phyloP scores from a whole-genome alignment of 2,888 invertebrate species.

The Drosophila parthenogenetica region DNA sequence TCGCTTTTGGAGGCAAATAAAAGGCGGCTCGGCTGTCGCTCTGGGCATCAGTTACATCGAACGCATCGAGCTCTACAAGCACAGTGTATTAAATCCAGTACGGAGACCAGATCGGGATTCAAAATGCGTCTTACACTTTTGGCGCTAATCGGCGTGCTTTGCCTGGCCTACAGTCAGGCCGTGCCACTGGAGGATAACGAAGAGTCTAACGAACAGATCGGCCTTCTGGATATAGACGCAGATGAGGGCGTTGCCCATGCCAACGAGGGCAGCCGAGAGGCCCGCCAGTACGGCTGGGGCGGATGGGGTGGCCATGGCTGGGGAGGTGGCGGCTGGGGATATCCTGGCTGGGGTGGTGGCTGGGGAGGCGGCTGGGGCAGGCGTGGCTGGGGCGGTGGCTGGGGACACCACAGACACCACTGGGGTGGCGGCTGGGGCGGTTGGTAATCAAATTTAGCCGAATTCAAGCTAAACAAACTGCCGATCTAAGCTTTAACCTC shows the following conservation, averaged over 20 bases:
- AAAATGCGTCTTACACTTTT: slow-evolving; percentile 25
- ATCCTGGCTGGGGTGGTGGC: neutral
- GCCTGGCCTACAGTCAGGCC: slow-evolving; percentile 34
- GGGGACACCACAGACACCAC: neutral
- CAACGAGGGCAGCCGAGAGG: slow-evolving; percentile 9
- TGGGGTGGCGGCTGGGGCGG: slow-evolving; percentile 1
- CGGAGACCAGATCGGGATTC: neutral
- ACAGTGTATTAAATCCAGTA: neutral
- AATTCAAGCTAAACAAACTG: slow-evolving; percentile 4
- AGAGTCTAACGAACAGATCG: neutral
- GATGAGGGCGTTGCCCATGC: slow-evolving; percentile 9
- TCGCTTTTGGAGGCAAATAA: slow-evolving; percentile 21
- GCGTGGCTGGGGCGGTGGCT: slow-evolving; percentile 3
- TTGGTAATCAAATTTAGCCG: neutral
- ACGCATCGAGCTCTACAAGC: slow-evolving; percentile 7
- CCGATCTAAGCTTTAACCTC: neutral
- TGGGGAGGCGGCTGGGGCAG: slow-evolving; percentile 6
- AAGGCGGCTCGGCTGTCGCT: neutral
- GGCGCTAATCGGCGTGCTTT: slow-evolving; percentile 40
- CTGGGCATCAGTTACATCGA: slow-evolving; percentile 19
- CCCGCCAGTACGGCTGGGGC: slow-evolving; percentile 7
- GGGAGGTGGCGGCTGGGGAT: neutral
- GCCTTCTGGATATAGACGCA: slow-evolving; percentile 6
- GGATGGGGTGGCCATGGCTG: slow-evolving; percentile 5
- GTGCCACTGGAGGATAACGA: neutral